Conservation (phyloP, 2,888 invertebrate species). For the Drosophila planitibia region DNA sequence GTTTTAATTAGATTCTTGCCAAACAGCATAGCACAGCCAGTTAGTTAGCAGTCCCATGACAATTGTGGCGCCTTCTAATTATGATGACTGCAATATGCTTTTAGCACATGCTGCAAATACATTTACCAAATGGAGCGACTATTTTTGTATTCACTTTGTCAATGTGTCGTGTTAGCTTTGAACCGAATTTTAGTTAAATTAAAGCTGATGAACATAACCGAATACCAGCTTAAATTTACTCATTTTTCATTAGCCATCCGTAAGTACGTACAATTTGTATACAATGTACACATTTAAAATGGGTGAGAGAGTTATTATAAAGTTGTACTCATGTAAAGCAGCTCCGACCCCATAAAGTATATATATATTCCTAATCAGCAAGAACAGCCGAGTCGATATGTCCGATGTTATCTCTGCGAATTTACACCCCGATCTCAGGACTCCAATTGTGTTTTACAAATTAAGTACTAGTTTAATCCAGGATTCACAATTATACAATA, state of each 20-base stretch:
- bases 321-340: no score
- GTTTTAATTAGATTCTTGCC: constrained; percentile 57
- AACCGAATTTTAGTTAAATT: not conserved
- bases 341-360: no score
- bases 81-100: constrained; percentile 13
- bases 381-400: no score
- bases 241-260: not conserved
- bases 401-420: not conserved
- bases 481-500: not conserved
- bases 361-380: no score
- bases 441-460: not conserved
- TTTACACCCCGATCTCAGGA: not conserved
- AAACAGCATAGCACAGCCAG: constrained; percentile 31
- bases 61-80: constrained; percentile 17
- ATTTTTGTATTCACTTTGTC: not conserved
- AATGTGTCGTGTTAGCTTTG: not conserved
- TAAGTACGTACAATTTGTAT: no score
- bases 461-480: not conserved
- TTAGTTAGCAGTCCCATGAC: constrained; percentile 56
- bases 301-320: no score
- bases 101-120: not conserved
- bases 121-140: not conserved
- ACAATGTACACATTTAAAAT: no score
- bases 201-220: not conserved
- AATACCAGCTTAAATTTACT: not conserved